Conservation (phyloP, 2,113 vertebrate species). For the Oenanthe oenanthe region DNA sequence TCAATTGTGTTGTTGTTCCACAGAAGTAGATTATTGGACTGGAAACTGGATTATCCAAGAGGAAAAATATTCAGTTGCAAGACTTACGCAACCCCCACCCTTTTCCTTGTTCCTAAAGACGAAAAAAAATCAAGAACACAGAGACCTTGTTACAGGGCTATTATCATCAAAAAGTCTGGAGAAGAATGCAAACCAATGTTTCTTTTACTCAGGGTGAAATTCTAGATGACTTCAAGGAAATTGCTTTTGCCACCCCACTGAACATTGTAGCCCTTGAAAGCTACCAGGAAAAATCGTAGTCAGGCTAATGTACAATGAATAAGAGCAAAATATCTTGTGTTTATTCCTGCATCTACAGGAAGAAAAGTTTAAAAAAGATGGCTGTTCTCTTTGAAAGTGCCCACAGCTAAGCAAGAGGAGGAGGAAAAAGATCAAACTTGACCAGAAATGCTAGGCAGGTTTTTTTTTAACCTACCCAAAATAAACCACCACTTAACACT, state of each 20-base stretch:
- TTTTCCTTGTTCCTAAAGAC: not conserved
- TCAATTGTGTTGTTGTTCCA: not conserved
- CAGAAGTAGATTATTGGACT: not conserved
- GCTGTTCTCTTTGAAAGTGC: not conserved
- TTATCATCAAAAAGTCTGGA: not conserved
- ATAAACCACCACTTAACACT: not conserved
- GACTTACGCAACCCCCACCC: not conserved
- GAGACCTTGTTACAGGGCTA: not conserved
- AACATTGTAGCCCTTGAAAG: not conserved
- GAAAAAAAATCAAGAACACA: not conserved
- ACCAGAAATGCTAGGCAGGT: not conserved
- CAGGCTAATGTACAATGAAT: not conserved
- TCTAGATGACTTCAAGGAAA: not conserved
- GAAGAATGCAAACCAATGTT: not conserved
- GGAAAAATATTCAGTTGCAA: not conserved
- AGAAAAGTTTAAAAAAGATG: not conserved
- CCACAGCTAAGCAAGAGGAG: not conserved
- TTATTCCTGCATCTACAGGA: not conserved
- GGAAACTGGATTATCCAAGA: slow-evolving; percentile 9
- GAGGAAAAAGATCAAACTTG: not conserved
- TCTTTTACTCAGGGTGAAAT: not conserved
- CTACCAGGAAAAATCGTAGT: not conserved
- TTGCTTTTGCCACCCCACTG: not conserved
- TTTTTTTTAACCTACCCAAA: not conserved
- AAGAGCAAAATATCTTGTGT: not conserved